Evolutionary conservation across 2,888 invertebrate genomes (phyloP).

Genomic region (Tenthredo scrophulariae): DNA sequence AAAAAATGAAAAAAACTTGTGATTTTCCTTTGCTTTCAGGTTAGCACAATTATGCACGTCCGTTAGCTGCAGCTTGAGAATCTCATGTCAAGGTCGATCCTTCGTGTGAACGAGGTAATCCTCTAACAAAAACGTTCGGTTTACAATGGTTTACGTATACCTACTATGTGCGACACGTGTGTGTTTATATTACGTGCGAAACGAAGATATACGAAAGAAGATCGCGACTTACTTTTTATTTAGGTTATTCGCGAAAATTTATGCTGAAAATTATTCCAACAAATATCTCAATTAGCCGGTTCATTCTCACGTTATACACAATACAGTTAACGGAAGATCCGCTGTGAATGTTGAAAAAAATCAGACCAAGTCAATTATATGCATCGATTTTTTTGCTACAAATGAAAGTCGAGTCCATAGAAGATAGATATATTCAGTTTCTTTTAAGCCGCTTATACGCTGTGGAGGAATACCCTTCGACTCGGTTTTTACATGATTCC

Average conservation of each 20-base stretch:
- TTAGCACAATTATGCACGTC: constrained; percentile 43
- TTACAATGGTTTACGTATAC: background rate
- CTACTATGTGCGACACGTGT: background rate
- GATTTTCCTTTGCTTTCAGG: constrained; percentile 13
- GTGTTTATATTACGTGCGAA: background rate
- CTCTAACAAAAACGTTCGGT: constrained; percentile 7
- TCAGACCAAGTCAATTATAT: constrained; percentile 3
- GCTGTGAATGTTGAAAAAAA: constrained; percentile 6
- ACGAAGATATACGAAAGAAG: background rate
- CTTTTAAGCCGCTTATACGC: too few relatives aligned
- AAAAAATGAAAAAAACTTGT: background rate
- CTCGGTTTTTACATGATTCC: too few relatives aligned
- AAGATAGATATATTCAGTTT: background rate
- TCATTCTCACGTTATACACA: constrained; percentile 23
- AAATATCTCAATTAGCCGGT: background rate
- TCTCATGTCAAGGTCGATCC: constrained; percentile 45
- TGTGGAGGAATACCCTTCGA: too few relatives aligned
- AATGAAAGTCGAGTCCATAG: background rate
- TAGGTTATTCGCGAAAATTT: constrained; percentile 33
- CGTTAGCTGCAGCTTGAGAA: constrained; percentile 41
- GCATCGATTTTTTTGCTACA: background rate
- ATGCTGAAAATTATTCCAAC: constrained; percentile 11
- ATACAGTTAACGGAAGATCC: background rate
- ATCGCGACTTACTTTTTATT: background rate
- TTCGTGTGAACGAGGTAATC: constrained; percentile 7